These are phyloP conservation scores for Lasioglossum oenotherae DNA, from an alignment of 2,888 invertebrate species.

Conservation along the genomic window DNA sequence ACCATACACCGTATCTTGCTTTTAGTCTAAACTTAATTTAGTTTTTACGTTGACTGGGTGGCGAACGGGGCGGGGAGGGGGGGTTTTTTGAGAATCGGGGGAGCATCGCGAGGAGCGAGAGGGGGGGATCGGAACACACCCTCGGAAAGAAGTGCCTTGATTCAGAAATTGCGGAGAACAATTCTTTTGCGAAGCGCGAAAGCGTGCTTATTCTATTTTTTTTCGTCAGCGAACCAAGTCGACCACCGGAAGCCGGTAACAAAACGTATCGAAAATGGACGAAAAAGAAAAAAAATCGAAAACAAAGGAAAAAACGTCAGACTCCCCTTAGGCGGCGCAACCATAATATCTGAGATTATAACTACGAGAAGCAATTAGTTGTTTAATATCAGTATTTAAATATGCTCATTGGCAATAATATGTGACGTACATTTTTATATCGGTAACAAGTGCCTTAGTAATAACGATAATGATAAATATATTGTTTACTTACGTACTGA, in stretches of 20 bases:
- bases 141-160: slow-evolving; percentile 32
- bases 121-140: not conserved
- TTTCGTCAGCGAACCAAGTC: slow-evolving; percentile 21
- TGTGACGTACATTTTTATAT: slow-evolving; percentile 83
- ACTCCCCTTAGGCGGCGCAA: slow-evolving; percentile 65
- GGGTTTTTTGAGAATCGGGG: not conserved
- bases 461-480: slow-evolving; percentile 83
- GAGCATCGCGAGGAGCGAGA: not conserved
- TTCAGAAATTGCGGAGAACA: slow-evolving; percentile 14
- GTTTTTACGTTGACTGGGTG: slow-evolving; percentile 58
- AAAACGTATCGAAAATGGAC: slow-evolving; percentile 1
- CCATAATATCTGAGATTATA: slow-evolving; percentile 77
- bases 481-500: slow-evolving; percentile 82
- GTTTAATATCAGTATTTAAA: slow-evolving; percentile 84
- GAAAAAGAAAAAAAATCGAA: slow-evolving; percentile 2
- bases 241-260: slow-evolving; percentile 24
- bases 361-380: slow-evolving; percentile 78
- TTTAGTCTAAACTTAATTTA: slow-evolving; percentile 76
- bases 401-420: slow-evolving; percentile 83
- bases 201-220: not conserved
- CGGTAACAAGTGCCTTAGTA: slow-evolving; percentile 83
- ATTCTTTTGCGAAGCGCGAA: slow-evolving; percentile 23
- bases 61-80: not conserved
- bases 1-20: slow-evolving; percentile 76
- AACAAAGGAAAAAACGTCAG: slow-evolving; percentile 24